Conservation (phyloP, 2,113 vertebrate genomes). For the Xiphias gladius region DNA sequence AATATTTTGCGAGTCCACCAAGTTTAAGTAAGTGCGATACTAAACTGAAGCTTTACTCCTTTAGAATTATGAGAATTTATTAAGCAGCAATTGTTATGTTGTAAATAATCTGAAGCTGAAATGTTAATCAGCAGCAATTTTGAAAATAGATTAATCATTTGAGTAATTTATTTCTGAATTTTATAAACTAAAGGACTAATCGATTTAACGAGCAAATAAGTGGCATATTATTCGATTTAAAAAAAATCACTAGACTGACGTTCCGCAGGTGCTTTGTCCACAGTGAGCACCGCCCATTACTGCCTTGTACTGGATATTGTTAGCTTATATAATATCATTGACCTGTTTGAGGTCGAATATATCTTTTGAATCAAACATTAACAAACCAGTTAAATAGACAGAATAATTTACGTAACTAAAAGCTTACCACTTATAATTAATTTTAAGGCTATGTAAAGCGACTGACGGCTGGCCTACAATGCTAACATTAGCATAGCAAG, state of each 20-base stretch:
- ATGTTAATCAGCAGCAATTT: neutral
- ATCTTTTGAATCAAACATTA: neutral
- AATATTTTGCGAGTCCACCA: neutral
- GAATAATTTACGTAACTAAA: neutral
- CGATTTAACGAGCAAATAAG: neutral
- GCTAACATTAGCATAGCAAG: slow-evolving; percentile 65
- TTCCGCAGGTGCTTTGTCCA: slow-evolving; percentile 37
- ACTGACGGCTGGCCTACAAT: slow-evolving; percentile 37
- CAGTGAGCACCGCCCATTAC: slow-evolving; percentile 5
- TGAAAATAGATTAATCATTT: neutral
- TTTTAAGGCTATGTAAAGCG: neutral
- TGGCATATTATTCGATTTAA: neutral
- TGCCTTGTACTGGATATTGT: neutral
- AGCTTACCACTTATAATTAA: neutral
- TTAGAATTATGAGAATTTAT: neutral
- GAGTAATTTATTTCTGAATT: neutral
- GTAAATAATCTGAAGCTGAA: neutral
- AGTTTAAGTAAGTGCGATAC: neutral
- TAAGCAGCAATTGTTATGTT: neutral
- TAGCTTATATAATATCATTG: neutral
- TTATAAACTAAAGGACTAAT: neutral
- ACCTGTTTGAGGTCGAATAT: neutral
- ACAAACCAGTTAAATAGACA: accelerated
- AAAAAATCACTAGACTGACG: neutral
- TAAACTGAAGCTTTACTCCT: neutral